These are phyloP conservation scores for Coelogynopora nodosa DNA, from an alignment of 2,888 invertebrate species.

Conservation along the genomic window DNA sequence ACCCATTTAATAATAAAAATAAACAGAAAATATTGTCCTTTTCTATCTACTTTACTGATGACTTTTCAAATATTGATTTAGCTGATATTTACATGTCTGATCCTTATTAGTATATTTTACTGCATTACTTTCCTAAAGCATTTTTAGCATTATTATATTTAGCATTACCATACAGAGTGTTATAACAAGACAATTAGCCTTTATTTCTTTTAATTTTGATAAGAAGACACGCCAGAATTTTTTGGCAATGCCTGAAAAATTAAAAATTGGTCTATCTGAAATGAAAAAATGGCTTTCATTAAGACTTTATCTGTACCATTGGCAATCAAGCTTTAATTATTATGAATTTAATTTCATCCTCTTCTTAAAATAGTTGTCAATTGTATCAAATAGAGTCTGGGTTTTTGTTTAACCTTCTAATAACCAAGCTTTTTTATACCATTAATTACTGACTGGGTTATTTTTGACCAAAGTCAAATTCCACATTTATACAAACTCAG, in stretches of 20 bases:
- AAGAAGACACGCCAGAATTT: neutral
- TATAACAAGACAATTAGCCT: neutral
- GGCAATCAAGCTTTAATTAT: too few relatives aligned
- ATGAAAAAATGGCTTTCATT: too few relatives aligned
- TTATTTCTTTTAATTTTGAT: neutral
- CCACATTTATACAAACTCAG: conserved; percentile 18
- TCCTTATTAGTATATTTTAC: neutral
- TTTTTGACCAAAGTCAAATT: conserved; percentile 32
- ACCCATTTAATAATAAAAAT: neutral
- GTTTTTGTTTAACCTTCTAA: conserved; percentile 28
- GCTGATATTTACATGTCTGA: neutral
- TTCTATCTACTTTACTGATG: neutral
- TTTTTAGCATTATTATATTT: neutral
- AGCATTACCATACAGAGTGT: neutral
- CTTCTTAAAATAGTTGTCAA: too few relatives aligned
- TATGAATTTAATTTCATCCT: too few relatives aligned
- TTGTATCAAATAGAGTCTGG: too few relatives aligned
- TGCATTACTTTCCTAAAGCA: neutral
- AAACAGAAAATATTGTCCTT: neutral
- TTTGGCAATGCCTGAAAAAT: neutral
- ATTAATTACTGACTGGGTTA: conserved; percentile 23
- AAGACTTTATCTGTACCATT: too few relatives aligned
- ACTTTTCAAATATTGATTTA: neutral
- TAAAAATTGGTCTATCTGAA: neutral
- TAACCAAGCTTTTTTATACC: conserved; percentile 17